Evolutionary conservation across 1,140 invertebrate species (phyloP), one percentile per base, ranked within the genome.

Genomic region (Probaryconus sp.): DNA sequence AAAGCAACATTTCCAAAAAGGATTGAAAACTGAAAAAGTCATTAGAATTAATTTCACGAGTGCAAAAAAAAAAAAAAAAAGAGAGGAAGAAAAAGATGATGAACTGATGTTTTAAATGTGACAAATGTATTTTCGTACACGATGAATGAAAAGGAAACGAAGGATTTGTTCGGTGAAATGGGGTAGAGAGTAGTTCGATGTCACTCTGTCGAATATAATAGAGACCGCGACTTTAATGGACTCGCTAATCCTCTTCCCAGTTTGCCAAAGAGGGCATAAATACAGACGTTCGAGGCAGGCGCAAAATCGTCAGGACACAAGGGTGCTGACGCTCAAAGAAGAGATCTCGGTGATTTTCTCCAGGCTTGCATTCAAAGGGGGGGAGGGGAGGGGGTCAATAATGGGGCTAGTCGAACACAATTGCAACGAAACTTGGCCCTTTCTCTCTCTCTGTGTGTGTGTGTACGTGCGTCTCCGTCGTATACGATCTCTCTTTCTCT

Each of bases 191-290:
- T 81, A 80, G 80, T 83, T 87, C 85, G 81, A 87, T 87, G 86
- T 87, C 85, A 87, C 73, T 50, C 70, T 82, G 80, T 80, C 74
- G 63, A 63, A 80, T 81, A 87, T 88, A 88, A 88, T 87, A 87
- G 86, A 88, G 85, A 87, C 82, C 86, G 85, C 87, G 87, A 88
- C 86, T 88, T 88, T 88, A 88, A 88, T 88, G 87, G 87, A 88
- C 87, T 88, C 82, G 84, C 81, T 88, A 88, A 88, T 88, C 86
- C 86, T 87, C 85, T 87, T 86, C 78, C 71, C 83, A 81, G 85
- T 87, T 87, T 87, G 85, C 60, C 80, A 80, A 78, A 81, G 81
- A 83, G 83, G 80, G 76, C 75, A 82, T 79, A 77, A 63, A 77
- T 73, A 78, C 64, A 69, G 74, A 64, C 70, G 60, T 58, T 67